phyloP scores from a whole-genome alignment of 1,140 invertebrate genomes.

The Caenorhabditis inopinata region DNA sequence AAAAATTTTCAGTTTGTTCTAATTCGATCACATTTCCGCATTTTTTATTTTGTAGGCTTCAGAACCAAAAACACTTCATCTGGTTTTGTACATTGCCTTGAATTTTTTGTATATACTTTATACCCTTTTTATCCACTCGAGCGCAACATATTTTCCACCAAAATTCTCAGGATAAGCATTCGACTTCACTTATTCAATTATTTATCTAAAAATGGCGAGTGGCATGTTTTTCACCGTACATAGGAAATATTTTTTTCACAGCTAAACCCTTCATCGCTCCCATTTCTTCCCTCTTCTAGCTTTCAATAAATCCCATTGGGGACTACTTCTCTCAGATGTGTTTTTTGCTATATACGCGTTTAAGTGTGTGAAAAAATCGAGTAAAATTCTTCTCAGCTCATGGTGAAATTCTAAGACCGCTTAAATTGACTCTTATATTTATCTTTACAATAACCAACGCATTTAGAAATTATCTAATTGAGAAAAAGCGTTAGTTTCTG shows the following conservation, averaged over 20 bases:
- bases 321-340: not conserved
- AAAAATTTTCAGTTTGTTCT: no score
- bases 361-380: slow-evolving; percentile 12
- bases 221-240: not conserved
- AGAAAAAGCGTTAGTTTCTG: no score
- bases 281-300: not conserved
- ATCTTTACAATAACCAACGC: no score
- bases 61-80: no score
- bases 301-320: not conserved
- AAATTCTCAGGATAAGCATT: not conserved
- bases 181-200: not conserved
- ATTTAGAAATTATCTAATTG: no score
- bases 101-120: not conserved
- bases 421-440: no score
- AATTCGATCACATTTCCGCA: no score
- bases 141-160: not conserved
- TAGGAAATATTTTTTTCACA: not conserved
- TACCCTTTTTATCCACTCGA: not conserved
- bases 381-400: no score
- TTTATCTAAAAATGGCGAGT: not conserved
- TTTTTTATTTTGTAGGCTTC: no score
- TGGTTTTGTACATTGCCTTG: no score
- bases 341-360: not conserved
- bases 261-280: no score
- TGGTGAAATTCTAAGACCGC: no score